phyloP scores from a whole-genome alignment of 2,888 invertebrate genomes.

The Helobdella robusta region DNA sequence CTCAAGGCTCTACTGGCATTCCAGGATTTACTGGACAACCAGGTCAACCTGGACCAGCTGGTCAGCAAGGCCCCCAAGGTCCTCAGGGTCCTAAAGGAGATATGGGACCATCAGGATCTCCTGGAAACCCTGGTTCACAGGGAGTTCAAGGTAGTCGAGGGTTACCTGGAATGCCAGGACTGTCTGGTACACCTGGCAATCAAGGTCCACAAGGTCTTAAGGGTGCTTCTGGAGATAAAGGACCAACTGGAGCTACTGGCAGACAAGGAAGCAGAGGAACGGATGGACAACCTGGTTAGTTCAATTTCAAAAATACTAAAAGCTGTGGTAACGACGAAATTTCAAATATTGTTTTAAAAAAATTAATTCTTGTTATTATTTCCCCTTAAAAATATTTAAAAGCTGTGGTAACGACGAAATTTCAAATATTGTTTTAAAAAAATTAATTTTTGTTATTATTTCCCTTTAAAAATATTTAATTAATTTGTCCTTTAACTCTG shows the following conservation, averaged over 20 bases:
- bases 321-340: too few relatives aligned
- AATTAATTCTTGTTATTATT: too few relatives aligned
- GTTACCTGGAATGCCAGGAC: constrained; percentile 26
- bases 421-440: too few relatives aligned
- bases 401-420: too few relatives aligned
- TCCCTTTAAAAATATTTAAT: too few relatives aligned
- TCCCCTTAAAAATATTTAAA: too few relatives aligned
- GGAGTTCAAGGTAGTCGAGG: constrained; percentile 27
- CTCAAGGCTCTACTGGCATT: constrained; percentile 20
- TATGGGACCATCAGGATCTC: constrained; percentile 21
- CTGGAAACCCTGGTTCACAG: constrained; percentile 23
- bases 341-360: too few relatives aligned
- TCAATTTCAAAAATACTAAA: too few relatives aligned
- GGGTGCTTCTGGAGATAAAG: constrained; percentile 42
- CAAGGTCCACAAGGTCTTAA: constrained; percentile 14
- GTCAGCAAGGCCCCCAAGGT: constrained; percentile 34
- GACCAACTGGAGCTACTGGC: constrained; percentile 21
- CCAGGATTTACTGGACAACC: constrained; percentile 19
- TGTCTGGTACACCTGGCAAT: constrained; percentile 27
- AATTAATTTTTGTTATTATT: too few relatives aligned
- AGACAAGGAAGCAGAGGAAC: constrained; percentile 21
- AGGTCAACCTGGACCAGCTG: constrained; percentile 26
- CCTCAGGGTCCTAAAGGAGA: constrained; percentile 28
- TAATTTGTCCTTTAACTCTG: too few relatives aligned
- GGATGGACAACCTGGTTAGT: constrained; percentile 19